A percentile compares a stretch with the other conserved stretches of the same genome.
Evolutionary conservation across 2,797 vertebrate species (phyloP).

Genomic region (Acropternis orthonyx): DNA sequence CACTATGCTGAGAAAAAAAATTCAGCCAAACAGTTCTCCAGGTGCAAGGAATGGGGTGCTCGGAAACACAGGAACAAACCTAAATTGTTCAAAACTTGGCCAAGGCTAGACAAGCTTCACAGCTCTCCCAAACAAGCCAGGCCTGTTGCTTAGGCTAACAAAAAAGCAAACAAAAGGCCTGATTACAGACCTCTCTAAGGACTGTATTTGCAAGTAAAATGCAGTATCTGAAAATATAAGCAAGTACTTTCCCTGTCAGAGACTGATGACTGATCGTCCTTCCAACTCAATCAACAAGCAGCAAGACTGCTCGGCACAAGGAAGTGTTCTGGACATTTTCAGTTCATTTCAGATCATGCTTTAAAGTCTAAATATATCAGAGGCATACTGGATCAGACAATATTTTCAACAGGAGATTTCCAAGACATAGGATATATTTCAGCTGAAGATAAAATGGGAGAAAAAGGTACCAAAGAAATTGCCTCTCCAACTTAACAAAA

Average conservation of each 20-base stretch:
- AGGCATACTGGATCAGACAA: neutral
- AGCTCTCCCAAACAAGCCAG: constrained; percentile 27
- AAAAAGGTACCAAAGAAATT: neutral
- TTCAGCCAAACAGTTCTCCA: neutral
- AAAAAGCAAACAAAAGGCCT: constrained; percentile 60
- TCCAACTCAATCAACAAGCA: constrained; percentile 49
- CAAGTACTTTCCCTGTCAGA: constrained; percentile 35
- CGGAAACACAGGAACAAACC: neutral
- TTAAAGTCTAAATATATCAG: neutral
- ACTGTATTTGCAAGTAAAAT: constrained; percentile 62
- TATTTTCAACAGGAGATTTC: neutral
- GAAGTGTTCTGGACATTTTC: constrained; percentile 14
- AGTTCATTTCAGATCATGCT: neutral
- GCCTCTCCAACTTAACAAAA: neutral
- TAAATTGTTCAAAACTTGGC: neutral
- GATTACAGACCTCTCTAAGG: constrained; percentile 57
- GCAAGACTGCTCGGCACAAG: neutral
- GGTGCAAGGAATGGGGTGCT: neutral
- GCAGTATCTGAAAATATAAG: constrained; percentile 49
- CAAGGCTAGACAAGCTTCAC: constrained; percentile 29
- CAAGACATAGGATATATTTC: neutral
- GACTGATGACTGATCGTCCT: constrained; percentile 26
- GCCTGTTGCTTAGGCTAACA: constrained; percentile 24
- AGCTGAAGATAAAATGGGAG: neutral
- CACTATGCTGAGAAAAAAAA: neutral